phyloP scores from a whole-genome alignment of 2,113 vertebrate species.

The Agapornis roseicollis region DNA sequence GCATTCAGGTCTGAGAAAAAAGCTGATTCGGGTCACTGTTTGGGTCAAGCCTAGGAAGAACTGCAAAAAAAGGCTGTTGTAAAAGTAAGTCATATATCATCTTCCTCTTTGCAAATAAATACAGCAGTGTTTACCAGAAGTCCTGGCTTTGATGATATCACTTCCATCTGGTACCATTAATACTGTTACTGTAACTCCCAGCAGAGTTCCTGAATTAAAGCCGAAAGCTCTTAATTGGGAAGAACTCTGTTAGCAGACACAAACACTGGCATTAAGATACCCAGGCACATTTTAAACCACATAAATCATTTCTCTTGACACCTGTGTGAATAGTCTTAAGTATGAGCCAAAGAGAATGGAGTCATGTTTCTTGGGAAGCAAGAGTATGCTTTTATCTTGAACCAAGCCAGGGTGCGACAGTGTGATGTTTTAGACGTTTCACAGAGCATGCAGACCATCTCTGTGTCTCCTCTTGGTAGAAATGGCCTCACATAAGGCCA shows the following conservation, averaged over 20 bases:
- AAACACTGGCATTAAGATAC: neutral
- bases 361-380: neutral
- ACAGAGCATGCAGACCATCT: neutral
- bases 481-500: neutral
- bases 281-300: neutral
- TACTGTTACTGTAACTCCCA: neutral
- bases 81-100: neutral
- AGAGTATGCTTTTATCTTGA: neutral
- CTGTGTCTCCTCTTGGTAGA: neutral
- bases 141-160: neutral
- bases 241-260: neutral
- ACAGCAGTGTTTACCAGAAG: neutral
- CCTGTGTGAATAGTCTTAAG: neutral
- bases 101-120: conserved; percentile 16
- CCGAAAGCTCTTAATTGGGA: neutral
- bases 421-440: neutral
- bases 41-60: neutral
- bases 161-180: neutral
- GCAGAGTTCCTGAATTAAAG: neutral
- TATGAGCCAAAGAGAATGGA: neutral
- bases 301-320: neutral
- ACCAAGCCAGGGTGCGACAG: neutral
- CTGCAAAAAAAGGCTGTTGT: neutral
- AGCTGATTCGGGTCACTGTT: neutral
- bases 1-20: neutral